Evolutionary conservation across 2,888 invertebrate species (phyloP).

Genomic region (Macrosoma leucophasiata): DNA sequence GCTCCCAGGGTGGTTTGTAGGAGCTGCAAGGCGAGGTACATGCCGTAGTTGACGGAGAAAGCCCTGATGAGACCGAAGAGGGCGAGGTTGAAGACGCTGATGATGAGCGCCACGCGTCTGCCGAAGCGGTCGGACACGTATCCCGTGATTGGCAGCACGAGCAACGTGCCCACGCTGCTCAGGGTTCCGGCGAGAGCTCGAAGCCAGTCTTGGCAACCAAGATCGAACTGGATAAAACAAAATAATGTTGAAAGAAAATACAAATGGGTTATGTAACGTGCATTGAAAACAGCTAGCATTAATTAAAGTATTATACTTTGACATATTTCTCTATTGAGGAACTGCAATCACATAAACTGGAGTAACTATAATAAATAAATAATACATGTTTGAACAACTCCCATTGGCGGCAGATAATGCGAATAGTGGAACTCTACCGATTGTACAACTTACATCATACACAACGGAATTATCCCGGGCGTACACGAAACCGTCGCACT

Average conservation of each 20-base stretch:
- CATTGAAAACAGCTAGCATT: too few species aligned
- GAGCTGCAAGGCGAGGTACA: slow-evolving; percentile 58
- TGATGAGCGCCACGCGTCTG: slow-evolving; percentile 63
- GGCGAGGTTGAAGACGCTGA: slow-evolving; percentile 48
- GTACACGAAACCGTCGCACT: slow-evolving; percentile 48
- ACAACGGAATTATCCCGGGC: slow-evolving; percentile 52
- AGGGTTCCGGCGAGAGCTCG: slow-evolving; percentile 82
- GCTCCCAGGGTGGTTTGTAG: slow-evolving; percentile 54
- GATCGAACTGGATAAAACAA: slow-evolving; percentile 76
- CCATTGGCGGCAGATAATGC: too few species aligned
- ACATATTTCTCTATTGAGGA: too few species aligned
- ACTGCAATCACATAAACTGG: too few species aligned
- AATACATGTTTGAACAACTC: too few species aligned
- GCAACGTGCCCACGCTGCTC: slow-evolving; percentile 80
- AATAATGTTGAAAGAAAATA: too few species aligned
- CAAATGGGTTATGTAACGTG: too few species aligned
- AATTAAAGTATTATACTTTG: too few species aligned
- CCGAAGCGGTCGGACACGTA: slow-evolving; percentile 80
- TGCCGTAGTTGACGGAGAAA: slow-evolving; percentile 65
- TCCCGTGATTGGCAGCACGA: slow-evolving; percentile 81
- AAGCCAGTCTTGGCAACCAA: slow-evolving; percentile 82
- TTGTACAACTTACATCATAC: slow-evolving; percentile 55
- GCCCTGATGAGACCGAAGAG: slow-evolving; percentile 58
- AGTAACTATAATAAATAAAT: too few species aligned
- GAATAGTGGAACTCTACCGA: too few species aligned